Conservation (phyloP, 2,797 vertebrate species). For the Aulostomus chinensis region DNA sequence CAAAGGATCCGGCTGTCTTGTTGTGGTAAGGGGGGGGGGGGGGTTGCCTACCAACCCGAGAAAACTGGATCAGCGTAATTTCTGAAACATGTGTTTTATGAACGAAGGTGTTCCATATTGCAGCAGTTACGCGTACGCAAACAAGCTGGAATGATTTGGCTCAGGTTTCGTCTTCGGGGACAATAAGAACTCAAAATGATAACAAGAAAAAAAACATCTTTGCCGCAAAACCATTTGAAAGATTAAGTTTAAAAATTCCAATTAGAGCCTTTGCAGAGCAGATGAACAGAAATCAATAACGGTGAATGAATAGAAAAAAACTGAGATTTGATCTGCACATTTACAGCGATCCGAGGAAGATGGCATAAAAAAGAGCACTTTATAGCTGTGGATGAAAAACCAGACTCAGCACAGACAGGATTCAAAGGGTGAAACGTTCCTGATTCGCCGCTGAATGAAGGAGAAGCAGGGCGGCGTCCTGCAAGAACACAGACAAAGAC, state of each 20-base stretch:
- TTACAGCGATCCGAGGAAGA: no score
- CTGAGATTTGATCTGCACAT: neutral
- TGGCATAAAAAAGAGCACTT: no score
- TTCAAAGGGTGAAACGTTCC: no score
- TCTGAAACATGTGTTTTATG: neutral
- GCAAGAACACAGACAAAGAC: slow-evolving; percentile 3
- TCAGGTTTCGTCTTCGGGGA: neutral
- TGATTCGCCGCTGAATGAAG: neutral
- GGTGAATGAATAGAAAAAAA: neutral
- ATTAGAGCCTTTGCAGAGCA: slow-evolving; percentile 8
- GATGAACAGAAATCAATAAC: neutral
- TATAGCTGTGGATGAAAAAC: neutral
- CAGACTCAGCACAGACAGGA: no score
- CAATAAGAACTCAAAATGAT: neutral
- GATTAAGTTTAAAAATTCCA: neutral
- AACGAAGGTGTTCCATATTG: slow-evolving; percentile 17
- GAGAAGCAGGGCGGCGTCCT: no score
- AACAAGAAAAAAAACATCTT: neutral
- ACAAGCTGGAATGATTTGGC: slow-evolving; percentile 10
- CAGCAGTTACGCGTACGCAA: slow-evolving; percentile 9
- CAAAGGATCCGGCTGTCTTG: no score
- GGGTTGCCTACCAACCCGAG: no score
- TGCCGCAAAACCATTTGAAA: slow-evolving; percentile 1
- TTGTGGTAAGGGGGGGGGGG: no score
- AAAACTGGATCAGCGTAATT: no score